These are phyloP conservation scores for Drosophila nigritarsus DNA, from an alignment of 2,888 invertebrate genomes.

Conservation along the genomic window DNA sequence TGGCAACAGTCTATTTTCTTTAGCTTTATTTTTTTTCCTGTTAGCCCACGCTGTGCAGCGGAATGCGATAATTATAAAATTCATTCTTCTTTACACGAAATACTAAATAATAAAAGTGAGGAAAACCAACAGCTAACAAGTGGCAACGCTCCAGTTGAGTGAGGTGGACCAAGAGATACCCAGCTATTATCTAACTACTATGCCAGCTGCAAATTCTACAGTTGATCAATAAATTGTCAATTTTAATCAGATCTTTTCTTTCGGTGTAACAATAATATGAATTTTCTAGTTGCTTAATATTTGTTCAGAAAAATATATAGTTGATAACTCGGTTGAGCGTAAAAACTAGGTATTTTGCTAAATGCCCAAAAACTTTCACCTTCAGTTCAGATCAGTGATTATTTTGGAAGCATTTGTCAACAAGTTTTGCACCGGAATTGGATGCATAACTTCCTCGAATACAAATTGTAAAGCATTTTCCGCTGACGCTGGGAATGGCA, in stretches of 20 bases:
- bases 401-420: slow-evolving; percentile 47
- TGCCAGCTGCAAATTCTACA: background rate
- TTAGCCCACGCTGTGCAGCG: slow-evolving; percentile 32
- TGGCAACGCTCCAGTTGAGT: background rate
- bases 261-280: background rate
- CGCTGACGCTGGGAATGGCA: slow-evolving; percentile 54
- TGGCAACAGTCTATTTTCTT: slow-evolving; percentile 21
- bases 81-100: slow-evolving; percentile 4
- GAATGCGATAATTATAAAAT: slow-evolving; percentile 38
- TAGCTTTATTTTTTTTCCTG: background rate
- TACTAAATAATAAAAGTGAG: slow-evolving; percentile 1
- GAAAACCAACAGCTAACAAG: background rate
- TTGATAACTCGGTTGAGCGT: background rate
- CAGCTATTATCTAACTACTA: background rate
- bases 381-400: slow-evolving; percentile 21
- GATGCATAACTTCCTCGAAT: slow-evolving; percentile 10
- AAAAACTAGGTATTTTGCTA: background rate
- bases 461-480: slow-evolving; percentile 56
- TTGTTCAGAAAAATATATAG: background rate
- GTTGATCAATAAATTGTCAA: background rate
- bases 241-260: background rate
- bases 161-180: background rate
- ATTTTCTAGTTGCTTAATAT: background rate
- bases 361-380: slow-evolving; percentile 36
- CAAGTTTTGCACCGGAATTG: slow-evolving; percentile 52